Evolutionary conservation across 2,113 vertebrate species (phyloP).

Genomic region (Campylomormyrus tamandua): DNA sequence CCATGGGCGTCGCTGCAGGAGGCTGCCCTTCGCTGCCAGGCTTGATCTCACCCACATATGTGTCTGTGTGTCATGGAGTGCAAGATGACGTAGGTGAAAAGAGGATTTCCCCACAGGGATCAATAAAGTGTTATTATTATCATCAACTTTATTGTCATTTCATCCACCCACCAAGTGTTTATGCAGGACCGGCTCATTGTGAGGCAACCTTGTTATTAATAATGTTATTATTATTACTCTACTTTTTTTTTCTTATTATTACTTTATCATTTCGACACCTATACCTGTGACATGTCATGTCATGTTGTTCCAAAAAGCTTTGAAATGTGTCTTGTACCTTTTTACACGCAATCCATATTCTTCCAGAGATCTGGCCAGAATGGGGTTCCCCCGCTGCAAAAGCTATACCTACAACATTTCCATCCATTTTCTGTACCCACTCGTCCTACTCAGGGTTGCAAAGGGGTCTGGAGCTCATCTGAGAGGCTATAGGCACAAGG

Average conservation of each 20-base stretch:
- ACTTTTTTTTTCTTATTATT: neutral
- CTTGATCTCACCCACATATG: neutral
- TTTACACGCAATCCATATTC: neutral
- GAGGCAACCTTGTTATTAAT: neutral
- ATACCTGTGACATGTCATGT: neutral
- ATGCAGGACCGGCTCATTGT: neutral
- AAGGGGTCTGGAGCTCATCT: neutral
- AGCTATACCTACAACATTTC: neutral
- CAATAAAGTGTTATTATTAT: neutral
- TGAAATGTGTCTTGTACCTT: neutral
- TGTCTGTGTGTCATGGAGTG: neutral
- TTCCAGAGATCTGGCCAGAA: neutral
- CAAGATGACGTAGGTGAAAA: neutral
- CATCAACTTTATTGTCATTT: neutral
- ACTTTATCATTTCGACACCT: neutral
- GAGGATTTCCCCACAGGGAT: neutral
- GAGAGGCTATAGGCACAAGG: neutral
- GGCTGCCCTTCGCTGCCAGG: neutral
- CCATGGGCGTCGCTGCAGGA: neutral
- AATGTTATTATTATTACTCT: neutral
- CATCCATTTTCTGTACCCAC: neutral
- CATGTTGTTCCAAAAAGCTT: neutral
- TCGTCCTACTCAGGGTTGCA: neutral
- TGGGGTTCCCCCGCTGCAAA: neutral
- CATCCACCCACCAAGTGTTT: neutral